Evolutionary conservation across 1,140 invertebrate species (phyloP), one percentile per base, ranked within the genome.

Genomic region (Bilobella aurantiaca): DNA sequence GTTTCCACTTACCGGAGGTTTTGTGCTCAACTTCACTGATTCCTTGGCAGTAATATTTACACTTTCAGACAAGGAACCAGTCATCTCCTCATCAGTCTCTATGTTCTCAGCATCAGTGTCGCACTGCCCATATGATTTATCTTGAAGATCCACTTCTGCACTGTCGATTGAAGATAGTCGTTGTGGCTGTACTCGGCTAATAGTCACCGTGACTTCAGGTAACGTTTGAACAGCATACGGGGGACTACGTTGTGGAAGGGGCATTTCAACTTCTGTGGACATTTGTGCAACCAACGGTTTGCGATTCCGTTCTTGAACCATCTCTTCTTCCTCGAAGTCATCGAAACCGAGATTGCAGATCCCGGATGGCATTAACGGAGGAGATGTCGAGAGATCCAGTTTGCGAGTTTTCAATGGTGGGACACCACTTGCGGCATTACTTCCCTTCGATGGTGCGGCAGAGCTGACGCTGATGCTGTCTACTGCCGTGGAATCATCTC

Each of bases 241-340:
- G 5, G 49, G 49, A 23, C 49, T 53, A 16, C 8, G 14, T 23
- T 5, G 49, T 18, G 49, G 49, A 5, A 53, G 49, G 14, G 12
- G 49, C 3, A 53, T 5, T 53, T 53, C 12, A 53, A 53, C 49
- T 23, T 8, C 49, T 14, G 49, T 53, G 25, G 23, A 53, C 3
- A 23, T 18, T 23, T 23, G 12, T 18, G 23, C 49, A 53, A 12
- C 49, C 49, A 18, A n/a, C 23, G 21, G 21, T 18, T 42, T 8
- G 34, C 8, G 18, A 29, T 46, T 67, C 53, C n/a, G n/a, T n/a
- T n/a, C n/a, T n/a, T n/a, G n/a, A n/a, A n/a, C n/a, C 42, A 5
- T 49, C 58, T 69, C 68, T n/a, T 70, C 69, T 29, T 72, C 70
- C 1, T 72, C 71, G 59, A 67, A 70, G 37, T 72, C 66, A 61